Evolutionary conservation across 2,888 invertebrate species (phyloP).

Genomic region (Tipula lateralis): DNA sequence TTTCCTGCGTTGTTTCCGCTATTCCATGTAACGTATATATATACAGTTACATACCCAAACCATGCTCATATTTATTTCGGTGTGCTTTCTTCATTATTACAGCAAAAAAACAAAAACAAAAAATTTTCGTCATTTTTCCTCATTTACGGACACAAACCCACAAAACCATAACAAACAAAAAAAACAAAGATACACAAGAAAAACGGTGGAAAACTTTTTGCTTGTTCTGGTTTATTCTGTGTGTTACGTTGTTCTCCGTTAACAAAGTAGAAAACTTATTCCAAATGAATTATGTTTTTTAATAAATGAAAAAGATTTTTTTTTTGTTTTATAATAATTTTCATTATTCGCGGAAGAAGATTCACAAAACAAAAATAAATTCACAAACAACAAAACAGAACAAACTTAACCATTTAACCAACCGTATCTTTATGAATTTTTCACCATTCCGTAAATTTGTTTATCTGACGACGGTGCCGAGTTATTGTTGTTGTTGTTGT

Average conservation of each 20-base stretch:
- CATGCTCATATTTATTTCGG: not conserved
- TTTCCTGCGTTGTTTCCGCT: conserved; percentile 9
- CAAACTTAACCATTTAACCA: conserved; percentile 11
- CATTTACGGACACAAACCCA: not conserved
- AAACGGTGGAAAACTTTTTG: not conserved
- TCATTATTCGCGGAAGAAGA: not conserved
- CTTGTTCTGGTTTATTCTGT: not conserved
- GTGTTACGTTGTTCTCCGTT: not conserved
- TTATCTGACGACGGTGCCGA: not conserved
- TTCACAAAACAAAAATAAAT: not conserved
- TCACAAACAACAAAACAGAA: not conserved
- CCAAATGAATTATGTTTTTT: conserved; percentile 19
- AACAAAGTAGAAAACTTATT: conserved; percentile 24
- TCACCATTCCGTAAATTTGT: conserved; percentile 19
- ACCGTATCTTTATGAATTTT: not conserved
- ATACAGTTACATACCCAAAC: not conserved
- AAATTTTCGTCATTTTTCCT: not conserved
- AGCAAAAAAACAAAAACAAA: not conserved
- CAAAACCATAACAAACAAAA: not conserved
- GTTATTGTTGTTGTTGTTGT: not conserved
- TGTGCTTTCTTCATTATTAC: not conserved
- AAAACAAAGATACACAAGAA: not conserved
- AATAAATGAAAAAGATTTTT: conserved; percentile 6
- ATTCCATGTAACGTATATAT: not conserved
- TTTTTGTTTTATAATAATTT: not conserved